Evolutionary conservation across 2,888 invertebrate species (phyloP), one percentile per base, ranked within the genome.

Genomic region (Artemia sp.): DNA sequence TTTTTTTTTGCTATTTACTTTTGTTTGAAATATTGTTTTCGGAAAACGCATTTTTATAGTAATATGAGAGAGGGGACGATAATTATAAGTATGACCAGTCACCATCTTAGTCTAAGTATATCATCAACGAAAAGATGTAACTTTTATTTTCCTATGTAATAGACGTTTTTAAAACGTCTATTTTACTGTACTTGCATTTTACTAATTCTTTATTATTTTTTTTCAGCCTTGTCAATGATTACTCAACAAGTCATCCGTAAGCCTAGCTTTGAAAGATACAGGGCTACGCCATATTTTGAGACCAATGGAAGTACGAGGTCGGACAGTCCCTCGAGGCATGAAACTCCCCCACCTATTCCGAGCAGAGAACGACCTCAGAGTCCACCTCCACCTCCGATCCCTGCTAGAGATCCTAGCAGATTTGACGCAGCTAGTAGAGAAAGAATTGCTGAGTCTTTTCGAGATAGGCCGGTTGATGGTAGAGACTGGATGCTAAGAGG

Each of bases 281-380:
- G 90, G 72, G 88, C 89, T 69, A 91, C 91, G 77, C 92, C 92
- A 10, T 90, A 78, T 19, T 74, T 90, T 24, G 80, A 91, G 72
- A 91, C 91, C 77, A 90, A 89, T 70, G 90, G 90, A n/a, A 90
- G 90, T 76, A 90, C 90, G 67, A 83, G 92, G 70, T 92, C 92
- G 8, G 92, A 92, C 77, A 91, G 90, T 78, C 92, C 91, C 14
- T 85, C 91, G 73, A 82, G 87, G 73, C 79, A 84, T 64, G 68
- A 52, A 11, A 70, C 72, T 67, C 83, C 68, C 9, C 67, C 67
- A 12, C 52, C 19, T 38, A 51, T 69, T 19, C 12, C 51, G 50
- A 52, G 68, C 24, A 67, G 67, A 19, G 71, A 69, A 19, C 66
- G 71, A 14, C 66, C 70, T 12, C 66, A 70, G 38, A 86, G 87